phyloP scores from a whole-genome alignment of 2,888 invertebrate genomes.

The Candidula unifasciata region DNA sequence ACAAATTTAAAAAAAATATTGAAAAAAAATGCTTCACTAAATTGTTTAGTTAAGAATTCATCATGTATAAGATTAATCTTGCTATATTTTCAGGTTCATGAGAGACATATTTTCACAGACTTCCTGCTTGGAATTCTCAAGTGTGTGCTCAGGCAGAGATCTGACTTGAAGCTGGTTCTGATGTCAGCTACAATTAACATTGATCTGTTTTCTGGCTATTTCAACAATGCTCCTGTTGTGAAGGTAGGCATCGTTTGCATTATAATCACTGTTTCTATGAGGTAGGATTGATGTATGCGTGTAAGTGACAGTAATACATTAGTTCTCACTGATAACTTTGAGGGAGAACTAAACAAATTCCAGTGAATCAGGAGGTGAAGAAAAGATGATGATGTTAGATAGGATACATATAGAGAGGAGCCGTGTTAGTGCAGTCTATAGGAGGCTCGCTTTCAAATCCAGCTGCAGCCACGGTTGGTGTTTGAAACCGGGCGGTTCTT shows the following conservation, averaged over 20 bases:
- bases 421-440: too few species aligned
- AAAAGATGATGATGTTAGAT: too few species aligned
- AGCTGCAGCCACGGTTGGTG: too few species aligned
- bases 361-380: too few species aligned
- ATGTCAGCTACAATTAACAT: slow-evolving; percentile 99
- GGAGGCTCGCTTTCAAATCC: too few species aligned
- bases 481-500: too few species aligned
- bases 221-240: slow-evolving; percentile 89
- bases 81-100: slow-evolving; percentile 83
- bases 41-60: neutral
- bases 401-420: too few species aligned
- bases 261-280: neutral
- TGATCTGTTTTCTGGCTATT: slow-evolving; percentile 93
- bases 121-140: slow-evolving; percentile 92
- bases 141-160: slow-evolving; percentile 88
- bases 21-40: neutral
- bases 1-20: too few species aligned
- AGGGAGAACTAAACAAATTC: too few species aligned
- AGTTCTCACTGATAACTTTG: too few species aligned
- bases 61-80: neutral
- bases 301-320: too few species aligned
- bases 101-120: slow-evolving; percentile 92
- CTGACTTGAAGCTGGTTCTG: slow-evolving; percentile 88
- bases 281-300: too few species aligned
- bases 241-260: slow-evolving; percentile 81